A percentile compares a stretch with the other conserved stretches of the same genome.
Evolutionary conservation across 2,888 invertebrate genomes (phyloP).

Genomic region (Tenodera sinensis): DNA sequence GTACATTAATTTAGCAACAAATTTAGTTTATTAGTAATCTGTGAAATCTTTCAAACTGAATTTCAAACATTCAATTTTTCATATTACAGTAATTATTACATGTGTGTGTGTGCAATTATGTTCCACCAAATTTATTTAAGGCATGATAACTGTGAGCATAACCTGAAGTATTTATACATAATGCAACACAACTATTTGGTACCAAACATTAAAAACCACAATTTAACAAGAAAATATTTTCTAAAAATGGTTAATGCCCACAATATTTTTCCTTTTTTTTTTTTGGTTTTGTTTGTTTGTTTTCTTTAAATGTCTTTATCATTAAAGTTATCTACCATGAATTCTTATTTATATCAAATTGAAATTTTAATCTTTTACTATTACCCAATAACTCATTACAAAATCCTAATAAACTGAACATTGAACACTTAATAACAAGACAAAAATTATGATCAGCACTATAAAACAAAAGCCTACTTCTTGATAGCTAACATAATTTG

Average conservation of each 20-base stretch:
- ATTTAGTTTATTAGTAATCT: constrained; percentile 32
- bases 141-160: constrained; percentile 33
- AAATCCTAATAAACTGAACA: constrained; percentile 25
- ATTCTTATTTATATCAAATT: constrained; percentile 19
- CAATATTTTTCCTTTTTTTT: constrained; percentile 6
- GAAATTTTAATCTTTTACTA: constrained; percentile 7
- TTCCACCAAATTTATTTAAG: constrained; percentile 33
- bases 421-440: constrained; percentile 27
- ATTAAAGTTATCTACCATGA: constrained; percentile 1
- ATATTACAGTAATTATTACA: constrained; percentile 32
- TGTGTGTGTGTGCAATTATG: constrained; percentile 31
- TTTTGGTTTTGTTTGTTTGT: background rate
- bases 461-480: constrained; percentile 23
- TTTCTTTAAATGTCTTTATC: background rate
- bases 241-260: constrained; percentile 28
- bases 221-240: constrained; percentile 24
- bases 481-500: constrained; percentile 20
- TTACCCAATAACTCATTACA: constrained; percentile 20
- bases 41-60: constrained; percentile 30
- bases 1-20: constrained; percentile 27
- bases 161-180: constrained; percentile 8
- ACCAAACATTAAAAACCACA: constrained; percentile 29
- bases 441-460: constrained; percentile 12
- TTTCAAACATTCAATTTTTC: constrained; percentile 29
- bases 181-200: constrained; percentile 22